Evolutionary conservation across 2,113 vertebrate genomes (phyloP), one percentile per base, ranked within the genome.

Genomic region (Clarias gariepinus): DNA sequence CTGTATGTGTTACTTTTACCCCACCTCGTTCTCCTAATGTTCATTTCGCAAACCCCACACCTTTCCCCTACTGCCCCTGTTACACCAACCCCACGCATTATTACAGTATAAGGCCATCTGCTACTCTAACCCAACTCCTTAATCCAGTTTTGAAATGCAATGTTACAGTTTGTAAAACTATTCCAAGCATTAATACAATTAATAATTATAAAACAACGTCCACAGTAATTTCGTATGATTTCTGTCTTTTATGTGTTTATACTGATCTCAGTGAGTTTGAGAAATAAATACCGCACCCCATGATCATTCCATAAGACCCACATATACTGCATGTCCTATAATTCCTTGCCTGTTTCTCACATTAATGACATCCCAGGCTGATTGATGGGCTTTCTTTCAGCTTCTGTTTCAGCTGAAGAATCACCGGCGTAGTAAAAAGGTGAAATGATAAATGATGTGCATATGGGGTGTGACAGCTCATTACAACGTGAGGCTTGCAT

Each of bases 381-480:
- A 79, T 79, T 60, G 28, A 79, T 79, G 77, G 28, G 15, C 28
- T 12, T 80, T 80, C 77, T 36, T 81, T 81, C 28, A 80, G 19
- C 30, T 60, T 36, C 9, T 61, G 11, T 60, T 36, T 60, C 4
- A 33, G 30, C 30, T 81, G 58, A 81, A 41, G 58, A 81, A 61
- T 81, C 57, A 41, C 58, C 6, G 11, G 58, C 19, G 8, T 36
- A 25, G 78, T 25, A 41, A 61, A 81, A 61, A 81, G 78, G 57
- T 61, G 23, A 81, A 81, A 41, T 81, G 78, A 81, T 81, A 21
- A 33, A 81, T 41, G 78, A 61, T 16, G 21, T 61, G 58, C 25
- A 1, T 61, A 57, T 81, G 78, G 18, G 25, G 21, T 81, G 21
- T 41, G 78, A 41, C 57, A 81, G 30, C 78, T 81, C 78, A 81